phyloP scores from a whole-genome alignment of 2,797 vertebrate species.

The Pangasius macronema region DNA sequence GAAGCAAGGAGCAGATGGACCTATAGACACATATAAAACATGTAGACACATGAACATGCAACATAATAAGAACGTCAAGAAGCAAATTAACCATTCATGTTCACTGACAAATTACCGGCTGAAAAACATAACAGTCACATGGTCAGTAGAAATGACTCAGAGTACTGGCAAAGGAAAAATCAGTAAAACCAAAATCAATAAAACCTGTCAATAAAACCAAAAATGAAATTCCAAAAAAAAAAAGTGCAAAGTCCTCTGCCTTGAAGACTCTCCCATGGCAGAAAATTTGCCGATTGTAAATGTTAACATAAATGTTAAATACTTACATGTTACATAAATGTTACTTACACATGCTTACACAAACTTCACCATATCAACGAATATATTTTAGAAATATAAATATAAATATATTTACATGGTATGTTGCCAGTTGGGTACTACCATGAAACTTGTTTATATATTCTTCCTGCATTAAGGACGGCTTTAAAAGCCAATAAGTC shows the following conservation, averaged over 20 bases:
- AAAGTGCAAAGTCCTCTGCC: neutral
- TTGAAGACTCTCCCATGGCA: neutral
- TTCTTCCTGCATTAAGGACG: neutral
- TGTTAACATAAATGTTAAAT: neutral
- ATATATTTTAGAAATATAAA: no score
- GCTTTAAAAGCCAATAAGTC: neutral
- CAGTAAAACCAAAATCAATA: neutral
- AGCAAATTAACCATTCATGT: neutral
- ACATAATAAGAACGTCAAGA: neutral
- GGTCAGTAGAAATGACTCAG: neutral
- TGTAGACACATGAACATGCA: neutral
- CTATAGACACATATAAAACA: slow-evolving; percentile 50
- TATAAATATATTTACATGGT: no score
- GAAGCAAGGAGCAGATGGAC: slow-evolving; percentile 69
- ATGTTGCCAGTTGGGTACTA: neutral
- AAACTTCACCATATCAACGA: neutral
- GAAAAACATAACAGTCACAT: neutral
- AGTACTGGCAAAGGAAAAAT: neutral
- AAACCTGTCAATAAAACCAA: neutral
- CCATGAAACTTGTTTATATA: neutral
- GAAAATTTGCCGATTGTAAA: neutral
- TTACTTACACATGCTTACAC: no score
- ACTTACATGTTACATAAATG: neutral
- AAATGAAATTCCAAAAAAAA: neutral
- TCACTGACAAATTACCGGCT: neutral